Percentiles rank a stretch among this genome's conserved stretches.
Evolutionary conservation across 2,113 vertebrate genomes (phyloP).

Genomic region (Rallus limicola): DNA sequence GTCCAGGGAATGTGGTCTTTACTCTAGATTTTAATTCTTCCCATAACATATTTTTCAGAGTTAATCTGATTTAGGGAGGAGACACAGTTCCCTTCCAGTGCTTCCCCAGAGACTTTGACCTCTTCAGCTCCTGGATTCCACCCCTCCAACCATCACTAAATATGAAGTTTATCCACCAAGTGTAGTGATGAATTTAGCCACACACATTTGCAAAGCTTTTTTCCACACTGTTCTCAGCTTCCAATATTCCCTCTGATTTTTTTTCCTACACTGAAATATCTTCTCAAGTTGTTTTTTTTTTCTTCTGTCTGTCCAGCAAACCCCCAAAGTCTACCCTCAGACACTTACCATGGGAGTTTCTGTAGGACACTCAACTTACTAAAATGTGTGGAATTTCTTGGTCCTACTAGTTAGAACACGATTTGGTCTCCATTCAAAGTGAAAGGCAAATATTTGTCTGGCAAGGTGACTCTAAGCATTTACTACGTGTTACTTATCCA

Average conservation of each 20-base stretch:
- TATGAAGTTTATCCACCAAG: neutral
- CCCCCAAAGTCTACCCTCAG: neutral
- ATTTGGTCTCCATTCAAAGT: conserved; percentile 59
- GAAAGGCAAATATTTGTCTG: conserved; percentile 67
- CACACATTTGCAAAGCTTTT: neutral
- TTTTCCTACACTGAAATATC: neutral
- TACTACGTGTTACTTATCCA: conserved; percentile 63
- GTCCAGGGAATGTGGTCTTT: neutral
- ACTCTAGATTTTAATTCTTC: conserved; percentile 11
- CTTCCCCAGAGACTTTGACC: conserved; percentile 11
- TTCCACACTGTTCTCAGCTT: neutral
- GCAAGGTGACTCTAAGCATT: conserved; percentile 62
- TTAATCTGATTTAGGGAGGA: neutral
- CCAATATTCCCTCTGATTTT: neutral
- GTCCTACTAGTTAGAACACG: conserved; percentile 57
- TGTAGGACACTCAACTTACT: conserved; percentile 34
- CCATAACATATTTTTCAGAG: conserved; percentile 26
- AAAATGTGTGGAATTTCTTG: conserved; percentile 46
- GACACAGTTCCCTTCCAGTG: neutral
- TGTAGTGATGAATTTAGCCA: neutral
- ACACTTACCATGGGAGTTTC: neutral
- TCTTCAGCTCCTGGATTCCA: conserved; percentile 10
- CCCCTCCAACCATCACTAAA: neutral
- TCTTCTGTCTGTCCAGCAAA: neutral
- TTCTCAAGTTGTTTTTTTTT: neutral